Conservation (phyloP, 2,113 vertebrate species). For the Parotia lawesii region DNA sequence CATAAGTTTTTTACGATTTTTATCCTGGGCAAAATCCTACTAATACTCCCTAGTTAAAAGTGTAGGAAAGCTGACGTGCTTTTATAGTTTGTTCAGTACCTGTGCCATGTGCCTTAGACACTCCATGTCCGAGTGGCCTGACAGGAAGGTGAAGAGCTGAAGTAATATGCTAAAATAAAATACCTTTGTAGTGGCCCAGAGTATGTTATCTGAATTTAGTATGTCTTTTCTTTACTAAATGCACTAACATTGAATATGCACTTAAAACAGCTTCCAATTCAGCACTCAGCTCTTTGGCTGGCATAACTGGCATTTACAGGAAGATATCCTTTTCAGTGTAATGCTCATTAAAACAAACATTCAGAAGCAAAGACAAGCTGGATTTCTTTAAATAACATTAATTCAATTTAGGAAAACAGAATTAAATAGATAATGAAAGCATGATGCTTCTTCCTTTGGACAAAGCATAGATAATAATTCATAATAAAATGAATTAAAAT, state of each 20-base stretch:
- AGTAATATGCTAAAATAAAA: not conserved
- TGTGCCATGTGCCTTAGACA: not conserved
- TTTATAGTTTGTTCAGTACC: not conserved
- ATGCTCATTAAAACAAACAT: constrained; percentile 12
- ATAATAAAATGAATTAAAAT: constrained; percentile 21
- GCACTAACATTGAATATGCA: not conserved
- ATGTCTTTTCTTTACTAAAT: not conserved
- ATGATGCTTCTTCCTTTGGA: not conserved
- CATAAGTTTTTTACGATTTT: not conserved
- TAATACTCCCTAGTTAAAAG: not conserved
- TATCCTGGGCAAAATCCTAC: not conserved
- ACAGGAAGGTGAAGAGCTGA: not conserved
- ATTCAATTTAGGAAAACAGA: not conserved
- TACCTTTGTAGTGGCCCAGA: not conserved
- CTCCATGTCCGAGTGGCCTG: not conserved
- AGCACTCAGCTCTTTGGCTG: not conserved
- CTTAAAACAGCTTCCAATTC: not conserved
- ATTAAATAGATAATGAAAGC: constrained; percentile 10
- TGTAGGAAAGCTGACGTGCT: not conserved
- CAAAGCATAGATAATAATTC: not conserved
- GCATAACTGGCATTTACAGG: not conserved
- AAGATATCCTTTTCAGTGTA: not conserved
- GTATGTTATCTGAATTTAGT: not conserved
- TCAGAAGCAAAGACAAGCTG: not conserved
- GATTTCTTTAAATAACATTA: not conserved